Percentiles rank a stretch among this genome's conserved stretches.
These are phyloP conservation scores for Sylvicola fuscatus DNA, from an alignment of 2,888 invertebrate species.

Conservation along the genomic window DNA sequence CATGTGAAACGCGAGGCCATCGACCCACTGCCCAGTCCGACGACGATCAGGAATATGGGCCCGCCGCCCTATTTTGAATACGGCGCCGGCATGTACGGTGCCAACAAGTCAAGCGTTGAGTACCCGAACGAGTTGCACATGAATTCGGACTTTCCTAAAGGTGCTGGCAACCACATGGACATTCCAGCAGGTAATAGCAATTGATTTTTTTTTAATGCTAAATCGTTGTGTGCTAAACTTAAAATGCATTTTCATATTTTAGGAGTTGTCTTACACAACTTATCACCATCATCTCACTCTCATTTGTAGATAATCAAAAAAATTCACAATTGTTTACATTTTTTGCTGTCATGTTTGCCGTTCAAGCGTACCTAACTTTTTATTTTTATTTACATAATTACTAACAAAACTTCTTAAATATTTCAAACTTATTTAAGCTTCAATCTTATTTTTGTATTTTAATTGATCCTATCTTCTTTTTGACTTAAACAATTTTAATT, in stretches of 20 bases:
- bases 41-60: slow-evolving; percentile 6
- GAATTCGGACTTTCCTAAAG: slow-evolving; percentile 22
- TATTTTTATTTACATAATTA: not conserved
- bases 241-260: too few relatives aligned
- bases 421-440: slow-evolving; percentile 1
- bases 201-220: too few relatives aligned
- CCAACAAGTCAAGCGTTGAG: slow-evolving; percentile 12
- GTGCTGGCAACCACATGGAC: slow-evolving; percentile 25
- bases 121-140: slow-evolving; percentile 23
- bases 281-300: too few relatives aligned
- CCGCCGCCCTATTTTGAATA: slow-evolving; percentile 10
- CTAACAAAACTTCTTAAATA: not conserved
- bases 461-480: not conserved
- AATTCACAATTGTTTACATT: too few relatives aligned
- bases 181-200: slow-evolving; percentile 26
- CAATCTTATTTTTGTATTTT: slow-evolving; percentile 1
- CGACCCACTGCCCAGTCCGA: slow-evolving; percentile 8
- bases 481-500: not conserved
- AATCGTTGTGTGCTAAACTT: too few relatives aligned
- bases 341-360: too few relatives aligned
- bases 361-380: too few relatives aligned
- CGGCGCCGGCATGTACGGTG: slow-evolving; percentile 7
- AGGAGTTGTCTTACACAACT: too few relatives aligned
- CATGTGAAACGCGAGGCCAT: slow-evolving; percentile 20
- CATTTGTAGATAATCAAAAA: too few relatives aligned